Evolutionary conservation across 2,113 vertebrate genomes (phyloP), one percentile per base, ranked within the genome.

Genomic region (Syngnathoides biaculeatus): DNA sequence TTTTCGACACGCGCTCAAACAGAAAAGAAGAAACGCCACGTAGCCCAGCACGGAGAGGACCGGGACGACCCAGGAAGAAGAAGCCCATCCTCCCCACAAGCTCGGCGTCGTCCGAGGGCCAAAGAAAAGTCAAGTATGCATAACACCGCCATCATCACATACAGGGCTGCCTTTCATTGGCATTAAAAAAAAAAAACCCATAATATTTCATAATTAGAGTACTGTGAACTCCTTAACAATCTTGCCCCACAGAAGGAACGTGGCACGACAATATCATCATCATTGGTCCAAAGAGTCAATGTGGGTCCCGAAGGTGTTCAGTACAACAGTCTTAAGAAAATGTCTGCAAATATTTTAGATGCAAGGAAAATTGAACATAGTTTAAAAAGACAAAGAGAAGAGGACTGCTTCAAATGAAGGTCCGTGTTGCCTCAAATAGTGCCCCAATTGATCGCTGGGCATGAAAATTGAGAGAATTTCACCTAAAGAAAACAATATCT

Each of bases 21-120:
- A 98, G 97, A 89, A 95, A 94, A 69, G 97, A 98, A 0, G 97
- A 98, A 87, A 94, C 92, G 72, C 95, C 95, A 0, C 92, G 96
- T 40, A 98, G 97, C 81, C 96, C 97, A 0, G 96, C 94, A 0
- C 90, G 96, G 7, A 90, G 97, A 0, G 97, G 97, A 4, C 96
- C 96, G 0, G 97, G 97, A 2, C 90, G 97, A 75, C 96, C 97
- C 0, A 89, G 97, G 85, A 99, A 99, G 75, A 89, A 95, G 71
- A 98, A 95, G 68, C 92, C 65, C 38, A 86, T 74, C 82, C 90
- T 84, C 79, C 88, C 63, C 60, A 68, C 86, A 72, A 88, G 61
- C 81, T 78, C 83, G 57, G 81, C 80, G 78, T 90, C 72, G 70
- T 90, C 85, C 56, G 90, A 35, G 88, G 93, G 58, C 69, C 91